Evolutionary conservation across 2,113 vertebrate species (phyloP).

Genomic region (Cyprinodon brontotheroides): DNA sequence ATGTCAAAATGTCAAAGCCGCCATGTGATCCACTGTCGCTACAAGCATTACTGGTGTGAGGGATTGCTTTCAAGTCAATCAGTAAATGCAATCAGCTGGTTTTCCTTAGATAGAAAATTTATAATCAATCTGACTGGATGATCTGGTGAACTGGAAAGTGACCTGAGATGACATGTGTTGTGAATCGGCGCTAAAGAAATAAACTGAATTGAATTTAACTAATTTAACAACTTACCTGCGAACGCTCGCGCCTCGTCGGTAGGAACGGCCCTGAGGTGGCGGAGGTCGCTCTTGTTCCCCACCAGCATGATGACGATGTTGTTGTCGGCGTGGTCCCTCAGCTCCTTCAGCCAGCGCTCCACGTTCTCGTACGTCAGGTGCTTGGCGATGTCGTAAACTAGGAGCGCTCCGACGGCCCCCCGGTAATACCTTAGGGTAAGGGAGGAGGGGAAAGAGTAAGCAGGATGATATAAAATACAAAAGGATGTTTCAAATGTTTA

Average conservation of each 20-base stretch:
- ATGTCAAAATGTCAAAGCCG: too few relatives aligned
- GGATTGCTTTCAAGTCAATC: too few relatives aligned
- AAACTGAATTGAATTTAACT: not conserved
- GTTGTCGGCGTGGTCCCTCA: slow-evolving; percentile 95
- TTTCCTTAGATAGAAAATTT: too few relatives aligned
- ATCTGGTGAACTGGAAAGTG: too few relatives aligned
- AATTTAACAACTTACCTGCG: slow-evolving; percentile 77
- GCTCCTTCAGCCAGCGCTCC: slow-evolving; percentile 97
- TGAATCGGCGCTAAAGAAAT: too few relatives aligned
- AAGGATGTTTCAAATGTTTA: too few relatives aligned
- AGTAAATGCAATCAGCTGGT: too few relatives aligned
- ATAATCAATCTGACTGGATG: too few relatives aligned
- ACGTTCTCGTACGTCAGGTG: slow-evolving; percentile 96
- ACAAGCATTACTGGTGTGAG: too few relatives aligned
- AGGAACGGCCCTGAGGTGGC: slow-evolving; percentile 92
- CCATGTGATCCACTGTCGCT: too few relatives aligned
- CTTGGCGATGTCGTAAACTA: slow-evolving; percentile 97
- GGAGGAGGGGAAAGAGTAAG: not conserved
- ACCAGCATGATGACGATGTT: slow-evolving; percentile 98
- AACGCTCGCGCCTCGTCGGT: slow-evolving; percentile 94
- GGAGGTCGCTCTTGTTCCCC: slow-evolving; percentile 96
- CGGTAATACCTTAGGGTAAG: slow-evolving; percentile 86
- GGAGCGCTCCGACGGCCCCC: slow-evolving; percentile 89
- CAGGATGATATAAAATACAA: too few relatives aligned
- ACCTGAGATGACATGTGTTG: too few relatives aligned